Evolutionary conservation across 2,888 invertebrate genomes (phyloP), one percentile per base, ranked within the genome.

Genomic region (Oeneis ivallda): DNA sequence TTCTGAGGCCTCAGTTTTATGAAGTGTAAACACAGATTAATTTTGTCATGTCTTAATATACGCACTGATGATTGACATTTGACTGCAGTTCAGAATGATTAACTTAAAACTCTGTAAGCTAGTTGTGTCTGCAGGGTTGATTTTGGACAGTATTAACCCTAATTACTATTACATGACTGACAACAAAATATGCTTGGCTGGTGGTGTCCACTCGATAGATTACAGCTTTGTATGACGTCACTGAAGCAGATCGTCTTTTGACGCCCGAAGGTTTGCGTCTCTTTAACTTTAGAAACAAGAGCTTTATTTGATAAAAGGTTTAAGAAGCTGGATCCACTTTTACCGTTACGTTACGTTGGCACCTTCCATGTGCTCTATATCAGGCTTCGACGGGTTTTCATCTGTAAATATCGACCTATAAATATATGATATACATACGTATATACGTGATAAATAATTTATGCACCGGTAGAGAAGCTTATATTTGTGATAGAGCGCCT

Each of bases 401-500:
- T 78, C 78, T 91, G 91, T 91, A 91, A 85, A 91, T 91, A 90
- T 76, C 79, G 76, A 84, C 70, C 81, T 84, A 86, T 87, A 86
- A 85, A 86, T 86, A 81, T 87, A 84, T 86, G 87, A 84, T 87
- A 88, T 87, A 89, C 86, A 84, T 86, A 85, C 86, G 84, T 87
- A 87, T 86, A 89, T 89, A 88, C 89, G 89, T 87, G 87, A 89
- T 90, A 85, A 79, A 86, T 87, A 84, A 80, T 75, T 75, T 84
- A 88, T 89, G 91, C 91, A 91, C 91, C 90, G 87, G 87, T 91
- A 90, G 89, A 87, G 84, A 89, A 86, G 87, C 85, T 89, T 91
- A 90, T 87, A 86, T 82, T 81, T 89, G 90, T 90, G 90, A 91
- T 91, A 91, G 90, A 5, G 61, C 66, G 68, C 66, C 60, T 49